Evolutionary conservation across 2,113 vertebrate genomes (phyloP).

Genomic region (Sceloporus undulatus): DNA sequence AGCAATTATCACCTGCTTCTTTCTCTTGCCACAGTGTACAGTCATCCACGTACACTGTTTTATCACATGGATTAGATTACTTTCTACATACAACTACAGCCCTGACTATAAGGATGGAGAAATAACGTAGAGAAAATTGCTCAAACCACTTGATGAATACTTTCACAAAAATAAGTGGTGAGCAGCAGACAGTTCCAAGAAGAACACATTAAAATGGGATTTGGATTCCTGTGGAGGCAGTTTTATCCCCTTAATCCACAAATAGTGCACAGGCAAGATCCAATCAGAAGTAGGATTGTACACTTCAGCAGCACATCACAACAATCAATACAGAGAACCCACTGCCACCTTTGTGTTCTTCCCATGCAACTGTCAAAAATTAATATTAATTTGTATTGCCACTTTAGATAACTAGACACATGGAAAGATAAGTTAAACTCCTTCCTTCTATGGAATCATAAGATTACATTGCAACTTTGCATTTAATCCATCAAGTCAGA

Average conservation of each 20-base stretch:
- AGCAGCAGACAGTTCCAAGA: not conserved
- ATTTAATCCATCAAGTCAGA: conserved; percentile 17
- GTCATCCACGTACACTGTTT: too few species aligned
- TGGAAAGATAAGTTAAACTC: conserved; percentile 23
- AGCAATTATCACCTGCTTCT: too few species aligned
- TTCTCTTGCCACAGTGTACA: too few species aligned
- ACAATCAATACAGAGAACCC: not conserved
- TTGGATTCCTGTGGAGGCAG: not conserved
- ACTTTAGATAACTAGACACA: conserved; percentile 34
- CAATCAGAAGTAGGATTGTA: not conserved
- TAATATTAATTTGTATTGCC: conserved; percentile 9
- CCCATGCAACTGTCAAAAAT: not conserved
- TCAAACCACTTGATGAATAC: not conserved
- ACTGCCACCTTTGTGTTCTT: not conserved
- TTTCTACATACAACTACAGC: not conserved
- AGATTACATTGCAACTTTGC: conserved; percentile 41
- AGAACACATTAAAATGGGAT: not conserved
- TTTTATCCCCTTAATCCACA: not conserved
- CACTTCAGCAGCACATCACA: not conserved
- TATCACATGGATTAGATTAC: too few species aligned
- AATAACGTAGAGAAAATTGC: not conserved
- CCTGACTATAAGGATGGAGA: not conserved
- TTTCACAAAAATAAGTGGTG: not conserved
- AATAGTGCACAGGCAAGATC: not conserved
- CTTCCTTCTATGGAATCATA: conserved; percentile 9